phyloP scores from a whole-genome alignment of 2,113 vertebrate species.

The Atractosteus spatula region DNA sequence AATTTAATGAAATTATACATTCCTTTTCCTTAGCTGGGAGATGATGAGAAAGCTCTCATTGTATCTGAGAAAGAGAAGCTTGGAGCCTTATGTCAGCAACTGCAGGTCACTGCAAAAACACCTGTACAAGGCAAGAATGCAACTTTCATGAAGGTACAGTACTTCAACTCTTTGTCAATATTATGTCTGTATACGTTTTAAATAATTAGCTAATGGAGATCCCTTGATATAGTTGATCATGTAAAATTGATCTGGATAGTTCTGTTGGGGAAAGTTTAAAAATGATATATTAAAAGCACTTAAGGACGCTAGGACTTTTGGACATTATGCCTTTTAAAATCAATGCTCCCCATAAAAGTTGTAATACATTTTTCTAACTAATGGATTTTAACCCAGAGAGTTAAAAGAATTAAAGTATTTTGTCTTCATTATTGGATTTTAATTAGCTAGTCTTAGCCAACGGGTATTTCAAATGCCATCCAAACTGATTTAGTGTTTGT shows the following conservation, averaged over 20 bases:
- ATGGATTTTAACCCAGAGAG: too few relatives aligned
- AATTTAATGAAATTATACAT: background rate
- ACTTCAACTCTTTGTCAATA: background rate
- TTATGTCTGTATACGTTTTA: too few relatives aligned
- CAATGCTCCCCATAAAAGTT: too few relatives aligned
- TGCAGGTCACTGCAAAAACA: slow-evolving; percentile 78
- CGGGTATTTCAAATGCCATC: too few relatives aligned
- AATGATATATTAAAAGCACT: background rate
- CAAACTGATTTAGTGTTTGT: background rate
- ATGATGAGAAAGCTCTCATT: slow-evolving; percentile 80
- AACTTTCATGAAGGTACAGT: slow-evolving; percentile 93
- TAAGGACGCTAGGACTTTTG: too few relatives aligned
- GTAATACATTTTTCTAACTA: too few relatives aligned
- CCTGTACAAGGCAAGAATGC: slow-evolving; percentile 85
- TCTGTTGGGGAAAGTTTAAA: background rate
- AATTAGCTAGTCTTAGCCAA: too few relatives aligned
- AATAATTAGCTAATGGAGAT: too few relatives aligned
- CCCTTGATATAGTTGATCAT: too few relatives aligned
- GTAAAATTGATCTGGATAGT: background rate
- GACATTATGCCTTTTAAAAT: too few relatives aligned
- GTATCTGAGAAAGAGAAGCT: slow-evolving; percentile 87
- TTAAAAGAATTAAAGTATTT: too few relatives aligned
- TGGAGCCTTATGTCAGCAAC: slow-evolving; percentile 78
- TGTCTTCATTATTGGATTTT: too few relatives aligned
- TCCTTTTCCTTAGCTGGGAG: slow-evolving; percentile 66